Conservation (phyloP, 1,140 invertebrate genomes). For the Caerostris extrusa region DNA sequence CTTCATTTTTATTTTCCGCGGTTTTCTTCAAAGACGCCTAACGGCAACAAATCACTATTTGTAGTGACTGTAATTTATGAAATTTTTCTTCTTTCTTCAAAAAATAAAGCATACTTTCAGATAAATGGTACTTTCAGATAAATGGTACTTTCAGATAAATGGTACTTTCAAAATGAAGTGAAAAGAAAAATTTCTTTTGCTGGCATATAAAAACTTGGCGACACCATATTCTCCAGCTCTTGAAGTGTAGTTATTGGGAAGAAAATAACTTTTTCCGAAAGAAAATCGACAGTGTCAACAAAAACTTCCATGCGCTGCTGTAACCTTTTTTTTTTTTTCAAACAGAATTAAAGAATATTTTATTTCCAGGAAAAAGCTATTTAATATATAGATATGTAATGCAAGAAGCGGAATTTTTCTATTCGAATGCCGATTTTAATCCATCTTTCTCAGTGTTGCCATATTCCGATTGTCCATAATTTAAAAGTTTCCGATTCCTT, state of each 20-base stretch:
- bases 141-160: constrained; percentile 63
- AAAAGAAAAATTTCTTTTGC: neutral
- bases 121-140: no score
- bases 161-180: constrained; percentile 46
- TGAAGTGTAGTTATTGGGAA: constrained; percentile 14
- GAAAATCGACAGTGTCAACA: neutral
- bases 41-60: constrained; percentile 49
- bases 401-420: neutral
- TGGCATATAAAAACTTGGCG: neutral
- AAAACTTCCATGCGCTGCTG: neutral
- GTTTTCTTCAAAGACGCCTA: neutral
- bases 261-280: neutral
- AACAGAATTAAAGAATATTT: neutral
- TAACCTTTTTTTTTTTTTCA: constrained; percentile 15
- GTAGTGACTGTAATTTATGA: constrained; percentile 67
- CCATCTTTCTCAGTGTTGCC: constrained; percentile 35
- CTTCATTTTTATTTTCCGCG: constrained; percentile 15
- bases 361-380: neutral
- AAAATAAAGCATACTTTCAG: constrained; percentile 19
- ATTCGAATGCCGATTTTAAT: constrained; percentile 2
- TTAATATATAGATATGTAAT: constrained; percentile 12
- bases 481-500: constrained; percentile 36
- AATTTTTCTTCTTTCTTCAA: neutral
- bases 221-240: neutral
- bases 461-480: constrained; percentile 44